Percentiles rank a stretch among this genome's conserved stretches.
These are phyloP conservation scores for Theristicus caerulescens DNA, from an alignment of 2,113 vertebrate species.

Conservation along the genomic window DNA sequence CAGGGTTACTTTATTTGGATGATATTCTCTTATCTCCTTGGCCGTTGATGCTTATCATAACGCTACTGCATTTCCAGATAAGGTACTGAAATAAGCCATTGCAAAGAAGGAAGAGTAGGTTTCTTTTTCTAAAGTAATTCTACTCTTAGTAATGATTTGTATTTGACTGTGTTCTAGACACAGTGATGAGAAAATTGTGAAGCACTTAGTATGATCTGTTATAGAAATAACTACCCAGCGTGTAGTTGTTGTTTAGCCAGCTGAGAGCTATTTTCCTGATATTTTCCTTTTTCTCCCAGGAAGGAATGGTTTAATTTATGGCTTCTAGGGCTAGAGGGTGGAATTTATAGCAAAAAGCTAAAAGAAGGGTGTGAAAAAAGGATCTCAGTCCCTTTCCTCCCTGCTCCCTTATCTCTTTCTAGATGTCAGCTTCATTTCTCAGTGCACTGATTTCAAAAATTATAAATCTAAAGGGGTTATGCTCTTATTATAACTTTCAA, in stretches of 20 bases:
- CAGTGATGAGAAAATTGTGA: neutral
- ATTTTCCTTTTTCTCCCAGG: neutral
- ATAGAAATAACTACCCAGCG: neutral
- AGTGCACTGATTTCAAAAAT: neutral
- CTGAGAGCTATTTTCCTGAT: neutral
- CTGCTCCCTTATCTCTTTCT: neutral
- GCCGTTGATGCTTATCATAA: neutral
- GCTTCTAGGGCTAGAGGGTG: neutral
- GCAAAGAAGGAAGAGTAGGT: neutral
- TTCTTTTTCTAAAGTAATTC: neutral
- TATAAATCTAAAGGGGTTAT: neutral
- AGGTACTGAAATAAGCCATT: neutral
- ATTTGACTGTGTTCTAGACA: neutral
- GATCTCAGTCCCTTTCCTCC: neutral
- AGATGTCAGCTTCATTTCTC: neutral
- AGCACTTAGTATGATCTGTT: neutral
- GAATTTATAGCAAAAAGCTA: neutral
- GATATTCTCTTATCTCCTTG: neutral
- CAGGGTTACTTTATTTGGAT: neutral
- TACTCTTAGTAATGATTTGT: neutral
- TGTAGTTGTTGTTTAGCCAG: neutral
- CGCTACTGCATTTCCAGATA: neutral
- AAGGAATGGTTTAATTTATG: neutral
- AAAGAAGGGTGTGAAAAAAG: neutral
- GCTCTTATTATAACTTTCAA: neutral